Evolutionary conservation across 2,797 vertebrate genomes (phyloP).

Genomic region (Megaceryle alcyon): DNA sequence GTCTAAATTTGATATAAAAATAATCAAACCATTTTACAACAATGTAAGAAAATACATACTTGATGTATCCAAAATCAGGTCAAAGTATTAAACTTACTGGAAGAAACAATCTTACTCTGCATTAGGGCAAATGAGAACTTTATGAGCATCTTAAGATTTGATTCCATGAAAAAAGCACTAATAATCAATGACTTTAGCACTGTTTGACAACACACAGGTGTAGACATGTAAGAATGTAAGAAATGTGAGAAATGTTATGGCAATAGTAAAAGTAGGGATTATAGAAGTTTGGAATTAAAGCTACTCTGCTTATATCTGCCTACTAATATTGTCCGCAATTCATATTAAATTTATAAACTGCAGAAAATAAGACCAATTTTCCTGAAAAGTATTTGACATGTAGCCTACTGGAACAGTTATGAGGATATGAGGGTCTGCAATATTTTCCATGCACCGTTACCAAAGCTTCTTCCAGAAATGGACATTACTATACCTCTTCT

Average conservation of each 20-base stretch:
- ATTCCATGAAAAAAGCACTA: background rate
- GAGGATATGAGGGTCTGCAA: background rate
- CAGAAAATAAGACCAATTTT: background rate
- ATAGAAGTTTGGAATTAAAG: background rate
- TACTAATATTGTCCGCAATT: background rate
- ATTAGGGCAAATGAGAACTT: background rate
- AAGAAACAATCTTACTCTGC: background rate
- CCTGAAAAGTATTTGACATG: background rate
- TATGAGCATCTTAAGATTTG: background rate
- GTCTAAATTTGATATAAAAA: background rate
- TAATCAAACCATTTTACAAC: background rate
- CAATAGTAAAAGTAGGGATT: background rate
- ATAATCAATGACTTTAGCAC: background rate
- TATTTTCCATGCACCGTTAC: background rate
- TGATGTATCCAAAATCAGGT: background rate
- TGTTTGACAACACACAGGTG: background rate
- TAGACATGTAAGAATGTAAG: background rate
- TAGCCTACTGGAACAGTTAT: background rate
- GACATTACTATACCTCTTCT: background rate
- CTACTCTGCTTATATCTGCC: background rate
- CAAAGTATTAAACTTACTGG: background rate
- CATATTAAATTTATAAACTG: background rate
- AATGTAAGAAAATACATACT: background rate
- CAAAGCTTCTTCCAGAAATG: background rate
- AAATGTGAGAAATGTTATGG: background rate